Conservation (phyloP, 2,797 vertebrate species). For the Ibycter americanus region DNA sequence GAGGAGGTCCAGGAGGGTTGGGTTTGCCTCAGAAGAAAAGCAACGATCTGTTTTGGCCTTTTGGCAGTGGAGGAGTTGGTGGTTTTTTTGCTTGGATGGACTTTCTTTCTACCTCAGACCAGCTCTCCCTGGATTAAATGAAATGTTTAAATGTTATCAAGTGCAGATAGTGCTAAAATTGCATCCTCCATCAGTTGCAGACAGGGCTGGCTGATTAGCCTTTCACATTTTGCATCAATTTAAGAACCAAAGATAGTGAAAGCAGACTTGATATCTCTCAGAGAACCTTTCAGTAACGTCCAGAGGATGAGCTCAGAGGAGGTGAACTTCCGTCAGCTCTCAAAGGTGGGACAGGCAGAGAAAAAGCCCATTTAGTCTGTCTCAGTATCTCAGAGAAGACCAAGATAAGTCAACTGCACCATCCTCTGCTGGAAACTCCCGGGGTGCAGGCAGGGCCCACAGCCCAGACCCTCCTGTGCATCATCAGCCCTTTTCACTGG, state of each 20-base stretch:
- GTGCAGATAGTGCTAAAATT: neutral
- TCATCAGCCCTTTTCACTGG: neutral
- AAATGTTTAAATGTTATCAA: neutral
- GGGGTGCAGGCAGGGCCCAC: accelerated
- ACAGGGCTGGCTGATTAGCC: neutral
- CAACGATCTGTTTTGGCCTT: neutral
- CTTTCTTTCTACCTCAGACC: neutral
- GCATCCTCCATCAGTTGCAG: neutral
- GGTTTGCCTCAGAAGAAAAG: neutral
- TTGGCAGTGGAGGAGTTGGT: neutral
- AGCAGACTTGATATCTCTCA: neutral
- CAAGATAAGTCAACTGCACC: neutral
- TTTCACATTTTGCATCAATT: neutral
- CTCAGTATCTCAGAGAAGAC: neutral
- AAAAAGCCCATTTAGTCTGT: neutral
- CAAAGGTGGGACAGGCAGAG: neutral
- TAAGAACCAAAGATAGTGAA: neutral
- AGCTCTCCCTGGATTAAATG: neutral
- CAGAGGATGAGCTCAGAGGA: neutral
- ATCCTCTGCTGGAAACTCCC: neutral
- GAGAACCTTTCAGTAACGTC: neutral
- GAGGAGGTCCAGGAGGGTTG: neutral
- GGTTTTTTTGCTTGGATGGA: neutral
- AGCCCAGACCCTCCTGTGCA: neutral
- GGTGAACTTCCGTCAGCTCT: neutral